These are phyloP conservation scores for Coecobrya sp. DNA, from an alignment of 2,888 invertebrate genomes.

Conservation along the genomic window DNA sequence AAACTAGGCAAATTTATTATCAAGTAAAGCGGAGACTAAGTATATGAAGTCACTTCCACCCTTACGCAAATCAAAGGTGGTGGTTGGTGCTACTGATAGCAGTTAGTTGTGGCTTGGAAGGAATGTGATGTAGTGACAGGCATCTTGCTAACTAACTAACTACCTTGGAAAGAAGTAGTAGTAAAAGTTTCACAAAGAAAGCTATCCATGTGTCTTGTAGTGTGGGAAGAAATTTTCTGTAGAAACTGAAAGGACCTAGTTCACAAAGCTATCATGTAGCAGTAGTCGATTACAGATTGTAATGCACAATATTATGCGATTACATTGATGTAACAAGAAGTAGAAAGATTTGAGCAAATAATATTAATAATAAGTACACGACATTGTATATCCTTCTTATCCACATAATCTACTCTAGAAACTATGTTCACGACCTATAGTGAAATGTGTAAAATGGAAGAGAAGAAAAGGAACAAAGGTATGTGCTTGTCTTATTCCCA, in stretches of 20 bases:
- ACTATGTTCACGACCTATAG: background rate
- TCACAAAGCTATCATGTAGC: background rate
- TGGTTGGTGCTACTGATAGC: constrained; percentile 8
- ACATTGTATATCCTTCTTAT: too few species aligned
- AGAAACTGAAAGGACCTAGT: background rate
- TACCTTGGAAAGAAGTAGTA: background rate
- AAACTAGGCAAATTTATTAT: constrained; percentile 74
- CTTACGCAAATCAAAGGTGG: constrained; percentile 70
- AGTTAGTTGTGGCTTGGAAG: constrained; percentile 27
- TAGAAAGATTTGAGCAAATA: constrained; percentile 46
- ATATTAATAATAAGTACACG: constrained; percentile 53
- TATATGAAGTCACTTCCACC: constrained; percentile 68
- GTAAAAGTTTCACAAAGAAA: constrained; percentile 32
- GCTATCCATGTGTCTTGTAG: background rate
- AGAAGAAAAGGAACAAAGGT: constrained; percentile 34
- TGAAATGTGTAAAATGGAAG: constrained; percentile 1
- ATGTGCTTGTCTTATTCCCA: constrained; percentile 76
- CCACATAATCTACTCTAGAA: background rate
- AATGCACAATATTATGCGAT: constrained; percentile 34
- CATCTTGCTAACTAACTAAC: background rate
- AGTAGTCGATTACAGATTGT: constrained; percentile 35
- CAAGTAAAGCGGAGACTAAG: background rate
- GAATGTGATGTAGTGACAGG: background rate
- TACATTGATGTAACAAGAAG: constrained; percentile 52
- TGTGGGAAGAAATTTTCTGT: background rate